Evolutionary conservation across 2,888 invertebrate species (phyloP).

Genomic region (Tetheella fluctuosa): DNA sequence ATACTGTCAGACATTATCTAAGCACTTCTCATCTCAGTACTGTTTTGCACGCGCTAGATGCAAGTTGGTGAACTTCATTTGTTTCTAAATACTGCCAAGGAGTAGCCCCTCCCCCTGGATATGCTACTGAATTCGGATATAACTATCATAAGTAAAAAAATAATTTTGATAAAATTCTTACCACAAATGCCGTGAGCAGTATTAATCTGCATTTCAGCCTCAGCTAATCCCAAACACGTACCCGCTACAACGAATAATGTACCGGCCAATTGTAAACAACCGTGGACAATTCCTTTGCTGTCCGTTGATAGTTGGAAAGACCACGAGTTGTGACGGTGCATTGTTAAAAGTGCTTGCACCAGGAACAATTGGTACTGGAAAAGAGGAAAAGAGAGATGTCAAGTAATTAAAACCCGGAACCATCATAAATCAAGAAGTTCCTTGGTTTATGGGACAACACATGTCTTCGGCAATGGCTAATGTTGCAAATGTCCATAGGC

Average conservation of each 20-base stretch:
- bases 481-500: too few species aligned
- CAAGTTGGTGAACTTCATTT: neutral
- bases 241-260: slow-evolving; percentile 78
- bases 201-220: slow-evolving; percentile 59
- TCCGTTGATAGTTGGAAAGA: slow-evolving; percentile 70
- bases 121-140: too few species aligned
- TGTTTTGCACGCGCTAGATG: neutral
- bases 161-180: too few species aligned
- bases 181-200: slow-evolving; percentile 78
- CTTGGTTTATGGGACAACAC: too few species aligned
- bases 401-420: neutral
- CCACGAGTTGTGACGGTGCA: slow-evolving; percentile 80
- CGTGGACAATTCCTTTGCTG: slow-evolving; percentile 76
- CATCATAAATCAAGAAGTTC: too few species aligned
- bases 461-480: too few species aligned
- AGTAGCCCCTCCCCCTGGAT: too few species aligned
- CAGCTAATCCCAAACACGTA: slow-evolving; percentile 73
- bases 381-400: slow-evolving; percentile 9
- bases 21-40: neutral
- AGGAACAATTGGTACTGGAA: slow-evolving; percentile 80
- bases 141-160: too few species aligned
- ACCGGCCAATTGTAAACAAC: slow-evolving; percentile 80
- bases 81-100: too few species aligned
- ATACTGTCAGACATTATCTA: slow-evolving; percentile 28
- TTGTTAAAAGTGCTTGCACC: slow-evolving; percentile 76